phyloP scores from a whole-genome alignment of 2,888 invertebrate genomes.

The Cistogaster globosa region DNA sequence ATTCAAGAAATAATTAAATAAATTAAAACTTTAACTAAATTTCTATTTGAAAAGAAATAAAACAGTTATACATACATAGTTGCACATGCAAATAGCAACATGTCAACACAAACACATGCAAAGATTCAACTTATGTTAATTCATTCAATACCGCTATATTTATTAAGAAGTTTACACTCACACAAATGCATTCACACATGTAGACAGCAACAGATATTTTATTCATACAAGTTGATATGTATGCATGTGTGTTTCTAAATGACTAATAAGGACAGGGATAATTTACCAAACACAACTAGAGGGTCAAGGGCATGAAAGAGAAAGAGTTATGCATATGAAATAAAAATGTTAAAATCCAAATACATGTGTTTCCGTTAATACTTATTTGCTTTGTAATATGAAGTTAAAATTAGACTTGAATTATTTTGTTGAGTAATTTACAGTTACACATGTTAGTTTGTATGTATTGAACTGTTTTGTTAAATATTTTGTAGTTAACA shows the following conservation, averaged over 20 bases:
- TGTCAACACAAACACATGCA: too few species aligned
- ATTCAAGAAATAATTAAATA: too few species aligned
- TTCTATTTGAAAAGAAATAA: too few species aligned
- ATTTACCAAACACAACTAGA: slow-evolving; percentile 45
- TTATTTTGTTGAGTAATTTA: slow-evolving; percentile 30
- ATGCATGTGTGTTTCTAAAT: slow-evolving; percentile 24
- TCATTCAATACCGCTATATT: slow-evolving; percentile 41
- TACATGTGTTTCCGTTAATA: slow-evolving; percentile 2
- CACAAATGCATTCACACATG: background rate
- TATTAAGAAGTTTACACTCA: background rate
- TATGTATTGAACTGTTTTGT: background rate
- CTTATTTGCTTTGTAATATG: background rate
- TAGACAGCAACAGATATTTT: background rate
- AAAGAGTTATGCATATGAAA: slow-evolving; percentile 23
- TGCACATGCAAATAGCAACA: too few species aligned
- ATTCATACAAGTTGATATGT: slow-evolving; percentile 6
- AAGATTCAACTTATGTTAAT: background rate
- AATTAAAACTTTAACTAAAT: too few species aligned
- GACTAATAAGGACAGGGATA: slow-evolving; percentile 57
- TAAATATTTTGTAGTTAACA: background rate
- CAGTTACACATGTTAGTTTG: background rate
- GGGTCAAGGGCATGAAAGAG: slow-evolving; percentile 50
- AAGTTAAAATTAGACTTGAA: slow-evolving; percentile 48
- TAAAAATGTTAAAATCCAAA: slow-evolving; percentile 30
- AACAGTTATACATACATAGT: too few species aligned